phyloP scores from a whole-genome alignment of 2,888 invertebrate genomes.

The Sphaeridia pumilis region DNA sequence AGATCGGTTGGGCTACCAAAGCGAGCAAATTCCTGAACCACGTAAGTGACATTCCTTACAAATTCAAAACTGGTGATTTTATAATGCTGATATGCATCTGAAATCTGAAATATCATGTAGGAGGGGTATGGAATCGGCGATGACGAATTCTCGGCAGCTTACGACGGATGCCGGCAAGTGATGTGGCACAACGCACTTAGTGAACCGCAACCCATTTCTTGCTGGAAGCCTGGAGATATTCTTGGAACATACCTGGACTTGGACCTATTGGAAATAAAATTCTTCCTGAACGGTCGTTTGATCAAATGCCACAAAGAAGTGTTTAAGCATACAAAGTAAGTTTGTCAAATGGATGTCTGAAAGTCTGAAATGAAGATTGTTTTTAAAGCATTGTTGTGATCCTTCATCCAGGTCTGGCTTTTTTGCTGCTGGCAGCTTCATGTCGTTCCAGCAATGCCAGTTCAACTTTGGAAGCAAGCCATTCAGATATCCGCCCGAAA shows the following conservation, averaged over 20 bases:
- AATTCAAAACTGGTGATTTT: too few species aligned
- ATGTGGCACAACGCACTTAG: conserved; percentile 81
- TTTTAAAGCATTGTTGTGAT: too few species aligned
- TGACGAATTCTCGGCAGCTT: conserved; percentile 75
- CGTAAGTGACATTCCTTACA: too few species aligned
- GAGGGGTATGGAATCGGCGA: conserved; percentile 94
- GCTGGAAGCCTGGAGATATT: conserved; percentile 74
- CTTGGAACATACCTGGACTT: conserved; percentile 76
- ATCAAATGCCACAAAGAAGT: conserved; percentile 59
- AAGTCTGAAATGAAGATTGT: neutral
- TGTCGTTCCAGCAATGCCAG: conserved; percentile 89
- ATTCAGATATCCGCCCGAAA: conserved; percentile 64
- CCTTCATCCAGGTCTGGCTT: conserved; percentile 69
- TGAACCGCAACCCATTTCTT: conserved; percentile 45
- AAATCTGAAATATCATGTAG: too few species aligned
- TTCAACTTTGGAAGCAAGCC: conserved; percentile 81
- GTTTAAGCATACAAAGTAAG: conserved; percentile 62
- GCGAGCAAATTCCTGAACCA: conserved; percentile 82
- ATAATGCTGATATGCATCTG: too few species aligned
- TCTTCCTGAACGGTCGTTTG: conserved; percentile 67
- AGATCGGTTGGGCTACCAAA: conserved; percentile 92
- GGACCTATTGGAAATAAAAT: conserved; percentile 57
- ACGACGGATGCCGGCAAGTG: conserved; percentile 80
- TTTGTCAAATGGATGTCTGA: neutral
- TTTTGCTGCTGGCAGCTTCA: conserved; percentile 90